A percentile compares a stretch with the other conserved stretches of the same genome.
Conservation (phyloP, 2,113 vertebrate species). For the Ginglymostoma cirratum region DNA sequence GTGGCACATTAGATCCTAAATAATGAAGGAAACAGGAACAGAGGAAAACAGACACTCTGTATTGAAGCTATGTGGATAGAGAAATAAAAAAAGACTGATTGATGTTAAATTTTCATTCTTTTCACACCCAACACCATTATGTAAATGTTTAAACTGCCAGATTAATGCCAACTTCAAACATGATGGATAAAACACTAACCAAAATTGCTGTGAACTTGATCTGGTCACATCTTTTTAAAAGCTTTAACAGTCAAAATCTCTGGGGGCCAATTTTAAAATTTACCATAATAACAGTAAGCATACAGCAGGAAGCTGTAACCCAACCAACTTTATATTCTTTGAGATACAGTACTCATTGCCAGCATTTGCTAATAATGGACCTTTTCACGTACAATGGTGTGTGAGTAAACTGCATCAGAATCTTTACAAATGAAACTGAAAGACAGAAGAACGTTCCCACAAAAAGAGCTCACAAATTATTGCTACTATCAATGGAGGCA, state of each 20-base stretch:
- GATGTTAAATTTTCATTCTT: background rate
- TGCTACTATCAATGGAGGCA: background rate
- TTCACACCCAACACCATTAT: background rate
- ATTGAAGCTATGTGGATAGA: background rate
- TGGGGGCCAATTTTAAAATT: background rate
- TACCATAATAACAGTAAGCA: background rate
- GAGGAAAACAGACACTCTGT: background rate
- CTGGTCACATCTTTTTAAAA: slow-evolving; percentile 7
- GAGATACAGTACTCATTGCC: background rate
- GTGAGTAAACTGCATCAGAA: background rate
- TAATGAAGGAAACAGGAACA: background rate
- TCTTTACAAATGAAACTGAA: background rate
- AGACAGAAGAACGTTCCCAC: slow-evolving; percentile 43
- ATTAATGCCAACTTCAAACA: slow-evolving; percentile 5
- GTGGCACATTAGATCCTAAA: background rate
- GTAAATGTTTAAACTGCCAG: background rate
- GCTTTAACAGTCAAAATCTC: background rate
- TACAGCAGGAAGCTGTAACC: background rate
- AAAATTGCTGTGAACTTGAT: background rate
- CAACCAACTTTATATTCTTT: background rate
- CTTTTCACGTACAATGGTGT: background rate
- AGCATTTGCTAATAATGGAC: background rate
- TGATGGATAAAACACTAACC: background rate
- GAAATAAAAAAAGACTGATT: background rate
- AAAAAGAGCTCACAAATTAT: background rate